These are phyloP conservation scores for Manacus vitellinus DNA, from an alignment of 2,113 vertebrate genomes.

Conservation along the genomic window DNA sequence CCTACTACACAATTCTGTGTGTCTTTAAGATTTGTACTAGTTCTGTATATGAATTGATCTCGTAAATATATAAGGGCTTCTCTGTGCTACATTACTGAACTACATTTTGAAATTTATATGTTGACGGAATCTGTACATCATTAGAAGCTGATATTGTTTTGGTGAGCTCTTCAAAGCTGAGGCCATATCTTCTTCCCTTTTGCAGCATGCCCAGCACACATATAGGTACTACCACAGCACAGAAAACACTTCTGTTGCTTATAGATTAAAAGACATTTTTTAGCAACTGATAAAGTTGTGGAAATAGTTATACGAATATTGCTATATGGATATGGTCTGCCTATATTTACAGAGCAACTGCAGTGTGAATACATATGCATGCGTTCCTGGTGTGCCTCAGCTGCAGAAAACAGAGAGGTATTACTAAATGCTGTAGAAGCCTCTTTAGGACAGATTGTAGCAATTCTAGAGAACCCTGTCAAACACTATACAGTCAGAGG, in stretches of 20 bases:
- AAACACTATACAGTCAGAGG: not conserved
- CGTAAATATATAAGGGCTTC: not conserved
- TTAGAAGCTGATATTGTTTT: not conserved
- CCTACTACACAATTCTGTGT: not conserved
- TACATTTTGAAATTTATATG: not conserved
- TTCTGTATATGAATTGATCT: not conserved
- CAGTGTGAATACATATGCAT: constrained; percentile 1
- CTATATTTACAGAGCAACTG: not conserved
- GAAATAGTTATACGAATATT: not conserved
- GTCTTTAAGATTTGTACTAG: not conserved
- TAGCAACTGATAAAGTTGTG: not conserved
- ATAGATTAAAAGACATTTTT: not conserved
- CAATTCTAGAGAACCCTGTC: not conserved
- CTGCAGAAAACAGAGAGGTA: not conserved
- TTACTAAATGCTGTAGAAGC: not conserved
- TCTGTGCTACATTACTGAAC: not conserved
- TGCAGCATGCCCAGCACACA: not conserved
- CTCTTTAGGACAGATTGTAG: not conserved
- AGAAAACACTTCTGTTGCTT: not conserved
- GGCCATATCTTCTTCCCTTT: not conserved
- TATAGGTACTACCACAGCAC: not conserved
- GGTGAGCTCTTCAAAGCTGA: not conserved
- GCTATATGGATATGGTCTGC: not conserved
- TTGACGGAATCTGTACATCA: not conserved
- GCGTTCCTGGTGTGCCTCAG: not conserved